Evolutionary conservation across 2,797 vertebrate species (phyloP), one percentile per base, ranked within the genome.

Genomic region (Hypotaenidia philippensis): DNA sequence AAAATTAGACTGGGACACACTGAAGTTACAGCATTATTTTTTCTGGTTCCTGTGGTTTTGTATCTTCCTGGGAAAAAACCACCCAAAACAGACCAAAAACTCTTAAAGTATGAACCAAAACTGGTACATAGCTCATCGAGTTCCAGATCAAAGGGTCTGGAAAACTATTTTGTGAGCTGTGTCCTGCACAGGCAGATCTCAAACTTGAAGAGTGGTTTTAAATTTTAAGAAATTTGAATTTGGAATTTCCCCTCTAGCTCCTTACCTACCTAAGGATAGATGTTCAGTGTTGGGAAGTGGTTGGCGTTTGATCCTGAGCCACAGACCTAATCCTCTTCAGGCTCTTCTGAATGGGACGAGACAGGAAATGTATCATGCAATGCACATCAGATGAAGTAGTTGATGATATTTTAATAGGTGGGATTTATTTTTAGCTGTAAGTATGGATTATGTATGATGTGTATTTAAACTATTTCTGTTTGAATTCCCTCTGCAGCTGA

Each of bases 401-500:
- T 71, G 77, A 16, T 61, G 70, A 27, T 71, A 59, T 59, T 85
- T 88, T 88, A 75, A 38, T 75, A 57, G 5, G 29, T 49, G 71
- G 53, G 53, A 57, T 70, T 90, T 84, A 34, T 84, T 83, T 89
- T 82, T 55, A 66, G 66, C 66, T 78, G 31, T 45, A 57, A 74
- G 57, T 38, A 32, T 61, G 50, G 87, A 66, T 94, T 82, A 52
- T 88, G 71, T 79, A 61, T 66, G 84, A 66, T 8, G 7, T 55
- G 40, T 38, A 49, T 82, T 82, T 82, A 78, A 92, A 32, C 31
- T n/a, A 53, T 66, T 78, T 52, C 74, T 87, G 66, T 70, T 55
- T 75, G 71, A 90, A 85, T 79, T 90, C 71, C 47, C 92, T 88
- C 34, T 59, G 90, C 61, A 71, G 87, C 86, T 92, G 83, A 77